Conservation (phyloP, 2,888 invertebrate genomes). For the Linnaemya tessellans region DNA sequence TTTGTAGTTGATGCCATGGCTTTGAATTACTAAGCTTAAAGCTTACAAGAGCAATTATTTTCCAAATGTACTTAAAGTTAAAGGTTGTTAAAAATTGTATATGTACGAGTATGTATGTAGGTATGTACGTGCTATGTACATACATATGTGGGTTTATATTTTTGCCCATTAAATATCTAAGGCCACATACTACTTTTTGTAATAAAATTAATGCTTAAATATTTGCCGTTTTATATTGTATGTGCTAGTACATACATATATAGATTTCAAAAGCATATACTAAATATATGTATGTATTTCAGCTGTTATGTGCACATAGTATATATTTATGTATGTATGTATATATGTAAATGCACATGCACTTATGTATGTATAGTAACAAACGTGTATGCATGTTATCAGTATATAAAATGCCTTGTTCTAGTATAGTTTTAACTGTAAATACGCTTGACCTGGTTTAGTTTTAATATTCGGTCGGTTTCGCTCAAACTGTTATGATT, state of each 20-base stretch:
- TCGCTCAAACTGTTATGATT: conserved; percentile 24
- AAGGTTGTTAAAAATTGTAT: conserved; percentile 7
- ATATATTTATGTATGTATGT: background rate
- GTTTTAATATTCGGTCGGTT: conserved; percentile 57
- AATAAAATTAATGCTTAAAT: conserved; percentile 20
- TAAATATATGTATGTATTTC: background rate
- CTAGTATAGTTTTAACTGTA: conserved; percentile 70
- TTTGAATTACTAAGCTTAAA: conserved; percentile 48
- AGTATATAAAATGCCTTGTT: conserved; percentile 50
- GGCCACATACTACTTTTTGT: conserved; percentile 4
- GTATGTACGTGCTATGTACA: too few relatives aligned
- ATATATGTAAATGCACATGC: background rate
- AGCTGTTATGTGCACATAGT: background rate
- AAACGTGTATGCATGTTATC: background rate
- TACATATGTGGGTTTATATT: background rate
- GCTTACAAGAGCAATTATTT: conserved; percentile 36
- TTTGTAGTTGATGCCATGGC: conserved; percentile 37
- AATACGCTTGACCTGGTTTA: conserved; percentile 74
- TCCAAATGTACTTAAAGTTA: conserved; percentile 17
- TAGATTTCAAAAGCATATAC: background rate
- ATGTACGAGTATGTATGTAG: too few relatives aligned
- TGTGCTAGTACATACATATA: too few relatives aligned
- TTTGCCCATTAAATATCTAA: background rate
- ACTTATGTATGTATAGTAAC: background rate
- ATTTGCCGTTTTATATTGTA: background rate